Evolutionary conservation across 2,888 invertebrate genomes (phyloP).

Genomic region (Tetanocera ferruginea): DNA sequence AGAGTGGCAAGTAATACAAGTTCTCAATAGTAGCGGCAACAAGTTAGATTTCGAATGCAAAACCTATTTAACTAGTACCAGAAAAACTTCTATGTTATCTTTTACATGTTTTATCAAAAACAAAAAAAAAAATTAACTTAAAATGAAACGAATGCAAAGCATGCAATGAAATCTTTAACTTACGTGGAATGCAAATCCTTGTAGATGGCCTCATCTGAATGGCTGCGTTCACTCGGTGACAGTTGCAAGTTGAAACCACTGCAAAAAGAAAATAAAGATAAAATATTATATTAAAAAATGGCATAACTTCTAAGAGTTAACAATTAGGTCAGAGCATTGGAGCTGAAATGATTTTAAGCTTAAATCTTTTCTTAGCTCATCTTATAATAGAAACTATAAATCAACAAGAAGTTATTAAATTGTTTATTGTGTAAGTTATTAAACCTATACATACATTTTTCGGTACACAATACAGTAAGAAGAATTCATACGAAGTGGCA

Average conservation of each 20-base stretch:
- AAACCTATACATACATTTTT: too few relatives aligned
- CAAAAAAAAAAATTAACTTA: background rate
- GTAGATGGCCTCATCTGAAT: conserved; percentile 87
- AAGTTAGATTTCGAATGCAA: too few relatives aligned
- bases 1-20: conserved; percentile 37
- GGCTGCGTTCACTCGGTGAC: conserved; percentile 74
- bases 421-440: too few relatives aligned
- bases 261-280: conserved; percentile 51
- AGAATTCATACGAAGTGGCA: too few relatives aligned
- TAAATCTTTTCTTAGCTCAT: too few relatives aligned
- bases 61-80: background rate
- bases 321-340: too few relatives aligned
- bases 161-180: conserved; percentile 68
- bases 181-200: conserved; percentile 86
- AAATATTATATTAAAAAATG: background rate
- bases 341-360: too few relatives aligned
- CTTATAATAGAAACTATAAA: too few relatives aligned
- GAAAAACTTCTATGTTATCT: background rate
- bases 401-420: too few relatives aligned
- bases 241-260: conserved; percentile 86
- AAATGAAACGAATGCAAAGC: conserved; percentile 42
- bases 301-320: too few relatives aligned
- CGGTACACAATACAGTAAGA: too few relatives aligned
- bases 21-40: background rate
- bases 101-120: conserved; percentile 12